Evolutionary conservation across 2,888 invertebrate species (phyloP), one percentile per base, ranked within the genome.

Genomic region (Lomographa bimaculata): DNA sequence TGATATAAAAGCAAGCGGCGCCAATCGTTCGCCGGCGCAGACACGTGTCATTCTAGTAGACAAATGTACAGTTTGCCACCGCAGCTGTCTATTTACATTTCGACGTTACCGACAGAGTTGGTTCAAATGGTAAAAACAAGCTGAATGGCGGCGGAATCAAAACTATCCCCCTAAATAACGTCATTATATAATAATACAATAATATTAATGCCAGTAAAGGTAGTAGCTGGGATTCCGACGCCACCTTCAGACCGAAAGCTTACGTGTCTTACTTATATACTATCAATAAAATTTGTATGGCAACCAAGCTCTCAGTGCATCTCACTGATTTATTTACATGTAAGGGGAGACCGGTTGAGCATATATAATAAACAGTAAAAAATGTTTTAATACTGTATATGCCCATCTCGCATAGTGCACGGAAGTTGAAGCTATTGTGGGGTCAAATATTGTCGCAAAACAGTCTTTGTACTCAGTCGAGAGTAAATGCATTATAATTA

Each of bases 271-370:
- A 80, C 77, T 77, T 83, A 78, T 51, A 48, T 71, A 79, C 84
- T 86, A 87, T 73, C 71, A 76, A 76, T 79, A 80, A 69, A 67
- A 78, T 74, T 80, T 83, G 79, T 89, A 89, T 89, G 87, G 87
- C 87, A 86, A 86, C 87, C 79, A 86, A 83, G 82, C 84, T 72
- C 65, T 81, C 85, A 85, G 85, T 78, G 83, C 52, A 48, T 46
- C 54, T 50, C 81, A 81, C 84, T 77, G 83, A 85, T 63, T 62
- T 85, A 87, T 86, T 76, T 86, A 86, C 86, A 86, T 64, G 64
- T 51, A 46, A 48, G 34, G 45, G 29, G 36, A 39, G 35, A 45
- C 25, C 29, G 19, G 41, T 41, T 51, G 54, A 51, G 47, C 49
- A 44, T 30, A 39, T 41, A 29, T 42, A 40, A 27, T 11, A 9